A percentile compares a stretch with the other conserved stretches of the same genome.
Conservation (phyloP, 1,140 invertebrate genomes). For the Hyposmocoma kahamanoa region DNA sequence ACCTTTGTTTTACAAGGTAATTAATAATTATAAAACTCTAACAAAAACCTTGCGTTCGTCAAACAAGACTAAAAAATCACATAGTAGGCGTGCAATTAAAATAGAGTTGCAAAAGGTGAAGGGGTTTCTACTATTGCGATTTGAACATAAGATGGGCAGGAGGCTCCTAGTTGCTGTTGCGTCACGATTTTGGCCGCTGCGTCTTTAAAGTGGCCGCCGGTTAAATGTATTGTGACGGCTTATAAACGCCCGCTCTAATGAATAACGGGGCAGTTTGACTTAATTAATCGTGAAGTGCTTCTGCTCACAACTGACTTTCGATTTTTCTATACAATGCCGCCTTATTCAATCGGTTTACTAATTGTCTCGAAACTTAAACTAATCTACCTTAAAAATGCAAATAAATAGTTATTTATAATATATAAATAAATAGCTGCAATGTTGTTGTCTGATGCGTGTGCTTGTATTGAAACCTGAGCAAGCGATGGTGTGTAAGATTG, state of each 20-base stretch:
- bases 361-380: neutral
- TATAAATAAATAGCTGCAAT: too few species aligned
- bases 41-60: too few species aligned
- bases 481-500: neutral
- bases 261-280: slow-evolving; percentile 55
- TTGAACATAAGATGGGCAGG: too few species aligned
- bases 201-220: slow-evolving; percentile 33
- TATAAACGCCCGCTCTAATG: slow-evolving; percentile 53
- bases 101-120: too few species aligned
- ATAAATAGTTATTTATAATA: neutral
- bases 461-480: too few species aligned
- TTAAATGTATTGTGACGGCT: slow-evolving; percentile 64
- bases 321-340: slow-evolving; percentile 20
- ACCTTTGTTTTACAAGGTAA: too few species aligned
- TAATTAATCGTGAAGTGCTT: slow-evolving; percentile 53
- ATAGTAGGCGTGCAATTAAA: too few species aligned
- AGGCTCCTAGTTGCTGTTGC: too few species aligned
- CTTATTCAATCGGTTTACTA: too few species aligned
- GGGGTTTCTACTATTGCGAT: too few species aligned
- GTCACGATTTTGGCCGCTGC: slow-evolving; percentile 18
- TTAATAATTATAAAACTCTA: too few species aligned
- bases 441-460: neutral
- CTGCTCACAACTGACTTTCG: slow-evolving; percentile 31
- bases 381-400: neutral
- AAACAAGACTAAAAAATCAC: too few species aligned